Conservation (phyloP, 2,888 invertebrate species). For the Brachyptera putata region DNA sequence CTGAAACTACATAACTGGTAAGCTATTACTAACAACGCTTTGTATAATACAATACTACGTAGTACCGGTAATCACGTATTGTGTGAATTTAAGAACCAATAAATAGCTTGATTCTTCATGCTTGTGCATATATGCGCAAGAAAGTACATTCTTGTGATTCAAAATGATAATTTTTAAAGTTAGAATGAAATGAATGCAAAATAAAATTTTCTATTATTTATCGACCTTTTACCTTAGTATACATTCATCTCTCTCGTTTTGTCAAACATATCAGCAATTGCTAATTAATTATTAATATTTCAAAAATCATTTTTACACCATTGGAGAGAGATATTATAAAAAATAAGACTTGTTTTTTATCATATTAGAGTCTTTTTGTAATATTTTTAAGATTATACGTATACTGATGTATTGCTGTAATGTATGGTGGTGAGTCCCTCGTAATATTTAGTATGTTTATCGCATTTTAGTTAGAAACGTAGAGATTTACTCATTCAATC, state of each 20-base stretch:
- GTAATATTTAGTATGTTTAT: constrained; percentile 8
- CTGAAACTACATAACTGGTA: not conserved
- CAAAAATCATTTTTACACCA: constrained; percentile 26
- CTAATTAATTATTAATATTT: constrained; percentile 15
- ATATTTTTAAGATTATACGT: constrained; percentile 27
- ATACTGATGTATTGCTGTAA: constrained; percentile 33
- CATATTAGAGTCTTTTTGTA: constrained; percentile 25
- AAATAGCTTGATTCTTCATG: no score
- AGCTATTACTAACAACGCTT: no score
- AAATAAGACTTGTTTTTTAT: constrained; percentile 29
- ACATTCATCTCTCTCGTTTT: constrained; percentile 19
- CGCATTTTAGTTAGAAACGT: not conserved
- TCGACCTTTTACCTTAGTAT: constrained; percentile 13
- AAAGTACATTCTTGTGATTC: no score
- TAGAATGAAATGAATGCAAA: constrained; percentile 20
- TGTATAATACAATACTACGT: no score
- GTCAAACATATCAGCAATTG: constrained; percentile 8
- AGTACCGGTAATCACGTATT: no score
- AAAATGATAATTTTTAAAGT: no score
- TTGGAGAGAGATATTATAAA: constrained; percentile 29
- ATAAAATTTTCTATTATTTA: not conserved
- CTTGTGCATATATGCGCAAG: no score
- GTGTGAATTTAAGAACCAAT: no score
- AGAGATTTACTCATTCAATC: not conserved
- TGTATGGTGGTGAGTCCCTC: constrained; percentile 15